Evolutionary conservation across 2,888 invertebrate species (phyloP), one percentile per base, ranked within the genome.

Genomic region (Megalurothrips usitatus): DNA sequence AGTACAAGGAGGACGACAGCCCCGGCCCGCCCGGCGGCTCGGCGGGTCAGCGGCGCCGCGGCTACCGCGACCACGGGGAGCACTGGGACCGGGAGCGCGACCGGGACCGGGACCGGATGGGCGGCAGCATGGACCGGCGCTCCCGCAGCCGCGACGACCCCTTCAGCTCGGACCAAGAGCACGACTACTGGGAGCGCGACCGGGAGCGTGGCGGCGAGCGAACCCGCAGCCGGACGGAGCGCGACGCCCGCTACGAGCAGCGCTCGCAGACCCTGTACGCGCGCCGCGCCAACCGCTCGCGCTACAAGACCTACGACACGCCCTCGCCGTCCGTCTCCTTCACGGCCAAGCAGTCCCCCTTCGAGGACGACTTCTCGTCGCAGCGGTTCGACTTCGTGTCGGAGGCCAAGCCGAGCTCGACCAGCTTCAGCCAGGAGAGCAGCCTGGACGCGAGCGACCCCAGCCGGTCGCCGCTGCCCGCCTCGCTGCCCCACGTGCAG

Each of bases 361-460:
- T 92, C 85, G 92, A 92, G 82, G 90, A 91, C 83, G 91, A 91
- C 83, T 91, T 90, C 84, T 88, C 89, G 0, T 82, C 84, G 8
- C 91, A 90, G 78, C 86, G 87, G 12, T 87, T 90, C 0, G 89
- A 87, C 63, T 85, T 84, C 82, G 82, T 83, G 14, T 81, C 84
- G 2, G 86, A 87, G 28, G 82, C 85, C 19, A 85, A 86, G 68
- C 68, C 23, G 68, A 9, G 68, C 83, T 0, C n/a, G 78, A 47
- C n/a, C 10, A 84, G 84, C 78, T 84, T 83, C 84, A 85, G 78
- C 82, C 82, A 8, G 84, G 84, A 52, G 83, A 84, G n/a, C 81
- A 85, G 1, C 75, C 84, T 0, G 86, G 86, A 58, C 85, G 86
- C n/a, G 84, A 85, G 49, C 84, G 84, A 23, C 82, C 14, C 43